A percentile compares a stretch with the other conserved stretches of the same genome.
Evolutionary conservation across 1,140 invertebrate genomes (phyloP).

Genomic region (Sarcophaga peregrina): DNA sequence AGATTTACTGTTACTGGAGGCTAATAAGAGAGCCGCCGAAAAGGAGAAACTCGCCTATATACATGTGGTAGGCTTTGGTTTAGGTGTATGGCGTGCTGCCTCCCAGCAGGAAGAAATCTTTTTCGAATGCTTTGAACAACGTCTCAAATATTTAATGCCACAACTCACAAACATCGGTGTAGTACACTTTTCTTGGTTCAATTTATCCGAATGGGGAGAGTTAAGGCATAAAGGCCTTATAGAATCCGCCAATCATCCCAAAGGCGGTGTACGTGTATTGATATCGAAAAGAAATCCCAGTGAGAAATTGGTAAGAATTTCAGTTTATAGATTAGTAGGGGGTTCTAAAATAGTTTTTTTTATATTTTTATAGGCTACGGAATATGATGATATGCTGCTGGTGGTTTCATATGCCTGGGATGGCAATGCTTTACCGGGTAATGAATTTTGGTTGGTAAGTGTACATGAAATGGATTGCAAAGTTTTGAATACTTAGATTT

Average conservation of each 20-base stretch:
- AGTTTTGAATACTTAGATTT: too few relatives aligned
- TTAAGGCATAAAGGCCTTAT: conserved; percentile 52
- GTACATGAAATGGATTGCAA: background rate
- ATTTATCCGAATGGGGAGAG: conserved; percentile 47
- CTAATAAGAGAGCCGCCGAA: conserved; percentile 49
- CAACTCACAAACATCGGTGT: conserved; percentile 53
- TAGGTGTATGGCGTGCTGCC: conserved; percentile 61
- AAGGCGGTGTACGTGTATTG: conserved; percentile 54
- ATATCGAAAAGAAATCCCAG: conserved; percentile 61
- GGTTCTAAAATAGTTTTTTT: background rate
- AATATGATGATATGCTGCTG: conserved; percentile 57
- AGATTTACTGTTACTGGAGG: conserved; percentile 57
- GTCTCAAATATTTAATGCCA: conserved; percentile 52
- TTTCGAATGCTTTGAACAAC: conserved; percentile 60
- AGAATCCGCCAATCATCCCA: conserved; percentile 50
- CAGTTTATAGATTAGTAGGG: too few relatives aligned
- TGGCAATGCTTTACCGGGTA: conserved; percentile 75
- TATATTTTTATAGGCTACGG: background rate
- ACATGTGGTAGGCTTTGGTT: conserved; percentile 62
- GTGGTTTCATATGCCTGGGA: conserved; percentile 78
- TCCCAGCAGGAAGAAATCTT: conserved; percentile 63
- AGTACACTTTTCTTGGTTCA: conserved; percentile 64
- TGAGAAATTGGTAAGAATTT: conserved; percentile 51
- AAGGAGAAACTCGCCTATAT: conserved; percentile 53
- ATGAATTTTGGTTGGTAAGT: conserved; percentile 70